Evolutionary conservation across 1,140 invertebrate genomes (phyloP).

Genomic region (Drosophila murphyi): DNA sequence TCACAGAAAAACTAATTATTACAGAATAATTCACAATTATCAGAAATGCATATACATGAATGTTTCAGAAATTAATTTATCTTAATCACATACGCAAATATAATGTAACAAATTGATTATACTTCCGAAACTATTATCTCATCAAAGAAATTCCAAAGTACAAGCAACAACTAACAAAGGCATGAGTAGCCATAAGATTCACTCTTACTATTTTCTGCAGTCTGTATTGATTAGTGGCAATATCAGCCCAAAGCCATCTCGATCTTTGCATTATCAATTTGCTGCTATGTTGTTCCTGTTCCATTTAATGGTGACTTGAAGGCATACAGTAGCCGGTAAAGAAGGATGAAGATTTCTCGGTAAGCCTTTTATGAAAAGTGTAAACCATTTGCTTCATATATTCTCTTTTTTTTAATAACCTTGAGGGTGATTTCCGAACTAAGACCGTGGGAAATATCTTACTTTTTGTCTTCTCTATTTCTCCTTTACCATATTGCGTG

Average conservation of each 20-base stretch:
- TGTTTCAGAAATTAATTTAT: too few species aligned
- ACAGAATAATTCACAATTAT: too few species aligned
- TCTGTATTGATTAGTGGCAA: conserved; percentile 20
- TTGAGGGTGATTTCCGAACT: conserved; percentile 56
- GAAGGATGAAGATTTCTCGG: not conserved
- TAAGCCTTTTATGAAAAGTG: conserved; percentile 18
- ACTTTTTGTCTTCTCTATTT: conserved; percentile 14
- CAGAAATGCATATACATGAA: too few species aligned
- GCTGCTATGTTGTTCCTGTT: conserved; percentile 52
- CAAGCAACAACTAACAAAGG: not conserved
- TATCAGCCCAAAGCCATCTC: conserved; percentile 64
- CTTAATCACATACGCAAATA: not conserved
- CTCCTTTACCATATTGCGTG: conserved; percentile 52
- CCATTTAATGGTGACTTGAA: conserved; percentile 52
- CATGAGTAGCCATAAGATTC: not conserved
- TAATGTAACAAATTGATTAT: not conserved
- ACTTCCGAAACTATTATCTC: not conserved
- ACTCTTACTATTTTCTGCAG: not conserved
- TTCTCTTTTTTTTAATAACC: conserved; percentile 20
- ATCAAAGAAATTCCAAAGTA: not conserved
- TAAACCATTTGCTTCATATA: conserved; percentile 6
- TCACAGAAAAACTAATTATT: too few species aligned
- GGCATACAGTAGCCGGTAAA: conserved; percentile 44
- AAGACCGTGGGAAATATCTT: conserved; percentile 69
- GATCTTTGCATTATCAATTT: conserved; percentile 68